Base-by-base conservation (phyloP, 1,140 invertebrate genomes). In the Sycophila sp. region DNA sequence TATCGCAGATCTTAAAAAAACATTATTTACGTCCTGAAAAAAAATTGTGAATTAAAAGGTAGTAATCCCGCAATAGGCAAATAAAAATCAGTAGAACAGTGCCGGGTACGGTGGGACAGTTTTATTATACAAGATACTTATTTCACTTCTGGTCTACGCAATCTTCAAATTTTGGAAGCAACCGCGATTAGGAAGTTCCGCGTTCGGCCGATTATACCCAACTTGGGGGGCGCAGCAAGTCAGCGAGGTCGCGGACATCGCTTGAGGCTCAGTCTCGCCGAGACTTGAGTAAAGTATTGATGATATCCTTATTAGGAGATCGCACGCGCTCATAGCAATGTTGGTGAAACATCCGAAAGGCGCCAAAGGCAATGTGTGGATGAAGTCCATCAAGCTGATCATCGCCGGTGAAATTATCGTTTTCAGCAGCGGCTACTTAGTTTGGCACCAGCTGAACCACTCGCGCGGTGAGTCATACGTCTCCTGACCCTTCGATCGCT, bases 271-370 rank as follows among this genome's bases (percentile, higher is more conserved):
- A n/a, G n/a, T n/a, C n/a, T n/a, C n/a, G 38, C 11, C 11, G 38
- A 42, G 40, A 42, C 40, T 42, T 17, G 8, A 17, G 40, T n/a
- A n/a, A 42, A 53, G 76, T 80, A 78, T 80, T 76, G 70, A 82
- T 83, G 78, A 85, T 85, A 82, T 83, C 84, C 85, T 83, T 82
- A 81, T 85, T 83, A 81, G 83, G 84, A 79, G 80, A 83, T 83
- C 76, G 30, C 66, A 67, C 71, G 62, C 42, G 49, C 73, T 53
- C 24, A 63, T n/a, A 64, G 83, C 81, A 77, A 87, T 87, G 85
- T 75, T 85, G 72, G 24, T 59, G n/a, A 85, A 80, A 55, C 51
- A 22, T 11, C 78, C 81, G 15, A 78, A 77, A 45, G 13, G n/a
- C n/a, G n/a, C 65, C 2, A 17, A 10, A 4, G 30, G 17, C 24